Evolutionary conservation across 2,888 invertebrate species (phyloP).

Genomic region (Pycnomerus fuliginosus): DNA sequence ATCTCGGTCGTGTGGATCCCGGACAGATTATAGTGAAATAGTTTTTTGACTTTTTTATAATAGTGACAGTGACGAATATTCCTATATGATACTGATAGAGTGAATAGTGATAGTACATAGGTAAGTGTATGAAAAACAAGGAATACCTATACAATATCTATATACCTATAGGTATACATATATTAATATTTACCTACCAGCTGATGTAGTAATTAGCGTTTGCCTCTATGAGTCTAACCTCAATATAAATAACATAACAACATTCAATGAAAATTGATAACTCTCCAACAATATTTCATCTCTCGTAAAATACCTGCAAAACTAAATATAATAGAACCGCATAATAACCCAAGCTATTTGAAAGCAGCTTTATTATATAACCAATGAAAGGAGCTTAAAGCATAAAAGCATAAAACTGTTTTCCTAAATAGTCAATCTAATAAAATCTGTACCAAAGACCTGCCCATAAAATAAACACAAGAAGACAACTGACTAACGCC

Average conservation of each 20-base stretch:
- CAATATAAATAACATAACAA: not conserved
- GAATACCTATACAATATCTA: too few species aligned
- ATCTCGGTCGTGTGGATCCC: too few species aligned
- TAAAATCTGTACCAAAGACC: constrained; percentile 51
- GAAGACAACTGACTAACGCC: constrained; percentile 45
- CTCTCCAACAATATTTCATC: not conserved
- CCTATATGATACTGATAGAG: too few species aligned
- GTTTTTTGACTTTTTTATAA: too few species aligned
- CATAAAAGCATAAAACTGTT: constrained; percentile 52
- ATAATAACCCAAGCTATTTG: not conserved
- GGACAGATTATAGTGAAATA: too few species aligned
- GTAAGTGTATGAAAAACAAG: too few species aligned
- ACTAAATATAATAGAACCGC: constrained; percentile 3
- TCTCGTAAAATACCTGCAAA: not conserved
- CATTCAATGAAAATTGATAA: not conserved
- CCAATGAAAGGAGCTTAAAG: constrained; percentile 46
- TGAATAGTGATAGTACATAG: too few species aligned
- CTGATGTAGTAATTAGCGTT: too few species aligned
- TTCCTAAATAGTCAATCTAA: constrained; percentile 53
- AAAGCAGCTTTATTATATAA: constrained; percentile 41
- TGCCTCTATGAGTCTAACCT: too few species aligned
- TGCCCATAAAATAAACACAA: constrained; percentile 52
- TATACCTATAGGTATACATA: too few species aligned
- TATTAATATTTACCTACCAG: too few species aligned
- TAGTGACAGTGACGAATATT: too few species aligned